phyloP scores from a whole-genome alignment of 53 echinoderm and acorn worm species.

The Paelopatides confundens region DNA sequence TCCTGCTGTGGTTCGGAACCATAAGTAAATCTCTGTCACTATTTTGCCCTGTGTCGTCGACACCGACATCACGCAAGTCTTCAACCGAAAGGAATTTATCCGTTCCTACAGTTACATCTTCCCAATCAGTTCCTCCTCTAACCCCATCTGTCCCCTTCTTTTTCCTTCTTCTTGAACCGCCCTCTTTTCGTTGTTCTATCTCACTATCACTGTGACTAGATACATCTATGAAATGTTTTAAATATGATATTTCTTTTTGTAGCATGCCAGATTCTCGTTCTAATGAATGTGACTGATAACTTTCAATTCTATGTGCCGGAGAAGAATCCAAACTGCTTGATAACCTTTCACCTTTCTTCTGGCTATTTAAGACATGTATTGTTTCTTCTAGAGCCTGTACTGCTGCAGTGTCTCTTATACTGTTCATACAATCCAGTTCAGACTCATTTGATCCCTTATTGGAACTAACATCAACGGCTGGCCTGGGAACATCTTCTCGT shows the following conservation, averaged over 20 bases:
- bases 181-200: constrained; percentile 55
- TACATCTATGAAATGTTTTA: constrained; percentile 18
- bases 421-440: not conserved
- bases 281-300: not conserved
- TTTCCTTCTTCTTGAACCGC: constrained; percentile 40
- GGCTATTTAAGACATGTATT: not conserved
- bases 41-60: constrained; percentile 46
- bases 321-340: constrained; percentile 39
- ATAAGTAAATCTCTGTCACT: not conserved
- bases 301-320: not conserved
- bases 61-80: constrained; percentile 88
- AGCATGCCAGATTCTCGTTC: constrained; percentile 5
- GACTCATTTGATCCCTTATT: not conserved
- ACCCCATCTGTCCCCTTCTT: not conserved
- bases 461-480: not conserved
- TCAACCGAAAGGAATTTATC: constrained; percentile 91
- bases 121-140: constrained; percentile 1
- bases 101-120: constrained; percentile 14
- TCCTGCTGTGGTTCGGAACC: constrained; percentile 2
- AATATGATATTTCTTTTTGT: not conserved
- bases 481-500: not conserved
- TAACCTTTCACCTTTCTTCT: not conserved
- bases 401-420: constrained; percentile 15
- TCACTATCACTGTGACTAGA: constrained; percentile 94
- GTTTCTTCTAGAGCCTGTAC: constrained; percentile 25